Evolutionary conservation across 1,140 invertebrate genomes (phyloP), one percentile per base, ranked within the genome.

Genomic region (Pseudomyrmex concolor): DNA sequence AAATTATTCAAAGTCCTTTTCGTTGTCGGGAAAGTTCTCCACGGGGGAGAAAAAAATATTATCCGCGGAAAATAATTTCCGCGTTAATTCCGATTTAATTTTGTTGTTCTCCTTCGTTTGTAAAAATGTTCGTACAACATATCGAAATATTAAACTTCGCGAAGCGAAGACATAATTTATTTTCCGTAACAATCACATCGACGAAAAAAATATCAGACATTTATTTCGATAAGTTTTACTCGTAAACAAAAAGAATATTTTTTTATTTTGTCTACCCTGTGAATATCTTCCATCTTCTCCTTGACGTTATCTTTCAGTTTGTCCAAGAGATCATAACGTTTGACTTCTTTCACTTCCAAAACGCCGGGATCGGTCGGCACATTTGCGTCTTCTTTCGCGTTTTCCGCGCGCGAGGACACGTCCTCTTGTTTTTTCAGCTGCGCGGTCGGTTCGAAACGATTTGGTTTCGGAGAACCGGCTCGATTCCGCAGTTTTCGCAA

Each of bases 231-330:
- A 51, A 25, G 13, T 25, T 45, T 66, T 10, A n/a, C 12, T 9
- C 13, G 15, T 25, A 34, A 4, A 3, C 0, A 22, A 54, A 15
- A 68, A 68, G 8, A 13, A 54, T 34, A 34, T 51, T 22, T 1
- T 9, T 9, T 19, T 12, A 2, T 17, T 1, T 15, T 54, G 22
- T 85, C 89, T 95, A 96, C 95, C 95, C 95, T 95, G 54, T 96
- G 95, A 67, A 96, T 93, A 84, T 94, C 94, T 68, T 96, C 95
- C 54, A 95, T 94, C 76, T 94, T 94, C 71, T 95, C 95, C 86
- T 94, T 95, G 22, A 96, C 91, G 76, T 94, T 93, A 2, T 94
- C 95, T 59, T 94, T 94, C 45, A 96, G 90, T 89, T 93, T 95
- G 77, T 96, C 95, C 43, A 96, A 93, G n/a, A 96, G 85, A n/a